Conservation (phyloP, 2,888 invertebrate genomes). For the Megastigmus dorsalis region DNA sequence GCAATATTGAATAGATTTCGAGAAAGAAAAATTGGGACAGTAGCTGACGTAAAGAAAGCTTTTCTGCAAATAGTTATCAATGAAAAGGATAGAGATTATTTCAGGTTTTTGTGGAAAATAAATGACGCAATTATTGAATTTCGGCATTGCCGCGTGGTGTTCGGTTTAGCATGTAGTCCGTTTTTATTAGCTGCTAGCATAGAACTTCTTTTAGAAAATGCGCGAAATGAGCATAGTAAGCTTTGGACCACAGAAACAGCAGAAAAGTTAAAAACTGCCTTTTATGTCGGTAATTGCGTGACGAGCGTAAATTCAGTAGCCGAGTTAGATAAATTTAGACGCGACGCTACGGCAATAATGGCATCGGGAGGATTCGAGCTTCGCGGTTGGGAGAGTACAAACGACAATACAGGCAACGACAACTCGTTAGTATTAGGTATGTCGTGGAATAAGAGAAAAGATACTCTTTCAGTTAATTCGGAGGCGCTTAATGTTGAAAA, state of each 20-base stretch:
- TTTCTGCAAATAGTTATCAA: slow-evolving; percentile 55
- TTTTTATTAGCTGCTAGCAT: slow-evolving; percentile 58
- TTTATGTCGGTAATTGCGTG: slow-evolving; percentile 1
- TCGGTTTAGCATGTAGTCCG: slow-evolving; percentile 57
- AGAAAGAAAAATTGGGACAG: slow-evolving; percentile 47
- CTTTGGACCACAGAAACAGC: neutral
- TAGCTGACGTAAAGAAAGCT: slow-evolving; percentile 54
- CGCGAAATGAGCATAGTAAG: too few relatives aligned
- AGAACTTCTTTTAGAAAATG: slow-evolving; percentile 52
- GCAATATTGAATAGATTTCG: slow-evolving; percentile 52
- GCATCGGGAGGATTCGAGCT: neutral
- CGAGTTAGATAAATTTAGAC: neutral
- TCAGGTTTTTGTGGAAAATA: slow-evolving; percentile 58
- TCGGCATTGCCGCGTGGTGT: slow-evolving; percentile 57
- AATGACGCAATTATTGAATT: slow-evolving; percentile 17
- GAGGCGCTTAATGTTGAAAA: slow-evolving; percentile 19
- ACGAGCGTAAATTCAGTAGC: neutral
- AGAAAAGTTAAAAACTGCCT: neutral
- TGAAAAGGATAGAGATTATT: slow-evolving; percentile 51
- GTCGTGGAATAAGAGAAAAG: slow-evolving; percentile 50
- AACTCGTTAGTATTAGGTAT: neutral
- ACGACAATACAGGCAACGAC: neutral
- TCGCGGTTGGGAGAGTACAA: slow-evolving; percentile 17
- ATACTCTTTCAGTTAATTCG: slow-evolving; percentile 45
- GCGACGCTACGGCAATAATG: neutral